phyloP scores from a whole-genome alignment of 1,140 invertebrate genomes.

The Eumaeus atala region DNA sequence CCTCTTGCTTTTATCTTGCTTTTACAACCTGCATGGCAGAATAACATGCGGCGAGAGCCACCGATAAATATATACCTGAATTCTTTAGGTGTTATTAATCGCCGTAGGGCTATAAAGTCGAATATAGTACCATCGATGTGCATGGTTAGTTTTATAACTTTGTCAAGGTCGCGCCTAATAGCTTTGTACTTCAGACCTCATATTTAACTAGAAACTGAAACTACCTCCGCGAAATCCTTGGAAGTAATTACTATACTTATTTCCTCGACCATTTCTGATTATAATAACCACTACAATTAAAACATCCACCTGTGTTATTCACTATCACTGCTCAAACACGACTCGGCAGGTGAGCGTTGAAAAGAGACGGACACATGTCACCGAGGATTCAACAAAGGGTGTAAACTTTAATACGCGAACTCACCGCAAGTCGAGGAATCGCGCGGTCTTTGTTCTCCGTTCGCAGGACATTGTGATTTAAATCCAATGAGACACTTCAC shows the following conservation, averaged over 20 bases:
- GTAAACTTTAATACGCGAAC: conserved; percentile 34
- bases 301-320: conserved; percentile 16
- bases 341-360: conserved; percentile 42
- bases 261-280: conserved; percentile 34
- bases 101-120: no score
- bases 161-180: conserved; percentile 58
- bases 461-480: conserved; percentile 64
- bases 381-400: conserved; percentile 65
- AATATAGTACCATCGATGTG: no score
- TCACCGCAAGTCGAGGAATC: conserved; percentile 70
- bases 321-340: conserved; percentile 36
- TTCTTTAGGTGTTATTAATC: background rate
- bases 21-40: conserved; percentile 48
- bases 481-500: conserved; percentile 58
- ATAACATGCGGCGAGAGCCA: conserved; percentile 19
- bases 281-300: conserved; percentile 28
- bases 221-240: conserved; percentile 34
- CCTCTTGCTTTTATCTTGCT: conserved; percentile 44
- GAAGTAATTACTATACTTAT: conserved; percentile 32
- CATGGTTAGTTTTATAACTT: conserved; percentile 22
- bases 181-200: conserved; percentile 59
- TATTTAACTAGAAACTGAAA: conserved; percentile 35
- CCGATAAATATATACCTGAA: background rate
- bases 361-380: conserved; percentile 62
- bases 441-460: conserved; percentile 64